Base-by-base conservation (phyloP, 2,888 invertebrate genomes). In the Nomada flava region DNA sequence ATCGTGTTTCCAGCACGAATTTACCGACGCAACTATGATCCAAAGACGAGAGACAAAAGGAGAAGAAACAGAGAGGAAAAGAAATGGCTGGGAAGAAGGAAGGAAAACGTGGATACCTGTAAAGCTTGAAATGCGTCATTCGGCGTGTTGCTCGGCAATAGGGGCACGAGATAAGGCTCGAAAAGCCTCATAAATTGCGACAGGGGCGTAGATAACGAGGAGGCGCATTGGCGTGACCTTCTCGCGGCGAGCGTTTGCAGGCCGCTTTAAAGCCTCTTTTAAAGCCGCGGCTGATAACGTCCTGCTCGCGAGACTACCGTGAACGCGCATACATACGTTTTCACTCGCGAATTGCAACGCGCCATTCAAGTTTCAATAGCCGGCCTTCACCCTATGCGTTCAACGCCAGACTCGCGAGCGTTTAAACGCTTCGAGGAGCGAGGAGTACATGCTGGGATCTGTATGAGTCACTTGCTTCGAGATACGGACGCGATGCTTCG, bases 341-440 rank as follows among this genome's bases (percentile, higher is more conserved):
- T 42, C 20, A 55, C 70, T 55, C 70, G 80, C 78, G 82, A 89
- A 85, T 90, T 83, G 77, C 83, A 29, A 50, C 15, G 20, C 60
- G 50, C 70, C 83, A 86, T 87, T 85, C 88, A 74, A 71, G 83
- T 89, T 86, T 91, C 90, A 85, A 91, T 87, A 89, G 87, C 82
- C 91, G 90, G 90, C 91, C 91, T 91, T 91, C 91, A 91, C 89
- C 90, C 88, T 89, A 79, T 55, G 80, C 79, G 81, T 62, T 47
- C 47, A 20, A 50, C 59, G 10, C n/a, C 52, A 59, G 52, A 52
- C 26, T 23, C 59, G 63, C 57, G 59, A 36, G 36, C 36, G 36
- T 36, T 62, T 63, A 52, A 76, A 60, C 44, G 26, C 55, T 42
- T 29, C 62, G 13, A n/a, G 7, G 1, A 50, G 68, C 63, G 57